Percentiles rank a stretch among this genome's conserved stretches.
Evolutionary conservation across 2,888 invertebrate genomes (phyloP).

Genomic region (Cepaea hortensis): DNA sequence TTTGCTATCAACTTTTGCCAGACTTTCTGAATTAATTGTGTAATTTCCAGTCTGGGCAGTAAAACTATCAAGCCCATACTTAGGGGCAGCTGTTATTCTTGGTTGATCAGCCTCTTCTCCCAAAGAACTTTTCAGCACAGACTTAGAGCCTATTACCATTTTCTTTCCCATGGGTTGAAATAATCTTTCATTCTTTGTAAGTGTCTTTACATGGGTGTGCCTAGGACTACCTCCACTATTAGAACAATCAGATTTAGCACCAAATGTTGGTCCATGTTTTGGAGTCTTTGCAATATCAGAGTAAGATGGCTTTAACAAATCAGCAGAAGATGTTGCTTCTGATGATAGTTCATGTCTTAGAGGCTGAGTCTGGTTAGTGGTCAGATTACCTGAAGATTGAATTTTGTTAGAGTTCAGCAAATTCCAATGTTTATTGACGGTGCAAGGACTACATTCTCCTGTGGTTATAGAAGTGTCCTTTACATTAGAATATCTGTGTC

Average conservation of each 20-base stretch:
- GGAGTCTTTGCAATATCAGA: constrained; percentile 70
- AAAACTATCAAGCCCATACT: constrained; percentile 72
- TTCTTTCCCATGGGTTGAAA: constrained; percentile 43
- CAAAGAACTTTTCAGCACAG: constrained; percentile 34
- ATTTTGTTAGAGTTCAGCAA: constrained; percentile 42
- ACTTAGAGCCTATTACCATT: constrained; percentile 34
- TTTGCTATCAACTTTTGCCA: constrained; percentile 52
- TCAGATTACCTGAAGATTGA: neutral
- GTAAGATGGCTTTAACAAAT: constrained; percentile 64
- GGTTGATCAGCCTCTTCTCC: constrained; percentile 50
- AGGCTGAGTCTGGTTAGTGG: neutral
- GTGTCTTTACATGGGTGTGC: neutral
- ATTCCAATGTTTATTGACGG: constrained; percentile 60
- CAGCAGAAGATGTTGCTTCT: constrained; percentile 25
- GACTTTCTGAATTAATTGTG: constrained; percentile 57
- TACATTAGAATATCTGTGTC: neutral
- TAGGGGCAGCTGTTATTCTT: constrained; percentile 65
- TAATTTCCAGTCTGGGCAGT: constrained; percentile 58
- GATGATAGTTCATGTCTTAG: neutral
- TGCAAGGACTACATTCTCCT: constrained; percentile 63
- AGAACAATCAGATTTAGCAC: constrained; percentile 22
- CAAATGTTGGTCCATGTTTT: constrained; percentile 54
- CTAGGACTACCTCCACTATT: constrained; percentile 22
- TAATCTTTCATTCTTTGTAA: constrained; percentile 37
- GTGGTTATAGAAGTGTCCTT: constrained; percentile 4